These are phyloP conservation scores for Gallinago media DNA, from an alignment of 2,113 vertebrate species.

Conservation along the genomic window DNA sequence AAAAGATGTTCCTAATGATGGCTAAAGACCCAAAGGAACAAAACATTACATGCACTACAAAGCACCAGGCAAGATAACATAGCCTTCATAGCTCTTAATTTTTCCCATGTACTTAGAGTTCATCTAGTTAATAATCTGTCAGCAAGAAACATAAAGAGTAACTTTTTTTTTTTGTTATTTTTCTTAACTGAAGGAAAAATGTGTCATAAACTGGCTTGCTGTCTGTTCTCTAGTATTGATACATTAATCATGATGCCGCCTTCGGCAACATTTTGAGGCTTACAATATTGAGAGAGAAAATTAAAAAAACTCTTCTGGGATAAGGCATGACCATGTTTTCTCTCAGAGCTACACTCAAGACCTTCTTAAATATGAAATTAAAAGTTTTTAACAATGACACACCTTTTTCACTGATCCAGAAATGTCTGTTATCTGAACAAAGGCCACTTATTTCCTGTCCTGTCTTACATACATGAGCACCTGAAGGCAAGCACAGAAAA, in stretches of 20 bases:
- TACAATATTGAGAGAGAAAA: slow-evolving; percentile 23
- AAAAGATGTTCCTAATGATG: background rate
- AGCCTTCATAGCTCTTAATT: background rate
- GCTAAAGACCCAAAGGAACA: background rate
- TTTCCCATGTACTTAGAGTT: background rate
- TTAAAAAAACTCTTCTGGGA: background rate
- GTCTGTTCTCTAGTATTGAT: background rate
- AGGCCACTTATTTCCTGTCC: background rate
- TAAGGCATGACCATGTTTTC: background rate
- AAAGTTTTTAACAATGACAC: background rate
- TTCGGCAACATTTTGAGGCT: background rate
- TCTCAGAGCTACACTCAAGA: background rate
- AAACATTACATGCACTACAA: background rate
- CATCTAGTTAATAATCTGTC: background rate
- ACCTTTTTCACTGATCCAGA: background rate
- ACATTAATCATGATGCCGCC: slow-evolving; percentile 43
- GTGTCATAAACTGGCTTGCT: slow-evolving; percentile 3
- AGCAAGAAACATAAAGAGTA: background rate
- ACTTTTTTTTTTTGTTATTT: background rate
- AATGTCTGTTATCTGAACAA: background rate
- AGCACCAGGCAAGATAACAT: background rate
- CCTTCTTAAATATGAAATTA: background rate
- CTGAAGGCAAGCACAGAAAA: background rate
- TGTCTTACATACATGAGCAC: background rate
- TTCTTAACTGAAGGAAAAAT: slow-evolving; percentile 20